A percentile compares a stretch with the other conserved stretches of the same genome.
Conservation (phyloP, 1,140 invertebrate genomes). For the Drosophila kurseongensis region DNA sequence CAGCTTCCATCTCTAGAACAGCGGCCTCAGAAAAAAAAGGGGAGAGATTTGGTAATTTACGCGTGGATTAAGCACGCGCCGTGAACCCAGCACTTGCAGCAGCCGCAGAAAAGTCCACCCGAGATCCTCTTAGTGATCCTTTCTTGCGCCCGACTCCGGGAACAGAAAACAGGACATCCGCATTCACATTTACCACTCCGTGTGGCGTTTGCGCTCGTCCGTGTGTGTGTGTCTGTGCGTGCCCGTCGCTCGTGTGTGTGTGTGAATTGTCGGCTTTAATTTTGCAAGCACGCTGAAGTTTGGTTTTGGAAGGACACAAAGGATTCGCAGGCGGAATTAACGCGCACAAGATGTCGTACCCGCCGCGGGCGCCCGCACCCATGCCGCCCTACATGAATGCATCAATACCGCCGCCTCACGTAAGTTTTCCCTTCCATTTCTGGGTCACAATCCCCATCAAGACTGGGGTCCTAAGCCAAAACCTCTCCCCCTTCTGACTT, state of each 20-base stretch:
- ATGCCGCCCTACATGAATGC: slow-evolving; percentile 87
- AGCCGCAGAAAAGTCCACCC: slow-evolving; percentile 8
- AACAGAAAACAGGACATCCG: slow-evolving; percentile 3
- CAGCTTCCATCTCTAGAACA: slow-evolving; percentile 24
- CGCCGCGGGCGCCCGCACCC: slow-evolving; percentile 86
- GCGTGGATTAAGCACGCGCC: slow-evolving; percentile 5
- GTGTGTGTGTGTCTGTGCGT: slow-evolving; percentile 40
- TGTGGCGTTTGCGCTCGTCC: slow-evolving; percentile 52
- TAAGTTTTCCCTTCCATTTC: slow-evolving; percentile 34
- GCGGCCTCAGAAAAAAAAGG: slow-evolving; percentile 38
- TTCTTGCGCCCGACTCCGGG: neutral
- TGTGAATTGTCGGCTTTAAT: slow-evolving; percentile 67
- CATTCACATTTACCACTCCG: slow-evolving; percentile 52
- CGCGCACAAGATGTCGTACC: slow-evolving; percentile 72
- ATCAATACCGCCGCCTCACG: slow-evolving; percentile 85
- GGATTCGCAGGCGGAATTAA: slow-evolving; percentile 14
- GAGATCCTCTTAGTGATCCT: slow-evolving; percentile 7
- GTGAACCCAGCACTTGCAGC: neutral
- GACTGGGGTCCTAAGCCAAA: neutral
- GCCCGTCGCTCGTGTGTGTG: slow-evolving; percentile 35
- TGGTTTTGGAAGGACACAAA: slow-evolving; percentile 28
- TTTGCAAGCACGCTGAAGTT: slow-evolving; percentile 51
- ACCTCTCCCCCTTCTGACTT: neutral
- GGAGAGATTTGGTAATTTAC: slow-evolving; percentile 33
- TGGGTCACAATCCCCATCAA: neutral